Evolutionary conservation across 2,113 vertebrate genomes (phyloP).

Genomic region (Picathartes gymnocephalus): DNA sequence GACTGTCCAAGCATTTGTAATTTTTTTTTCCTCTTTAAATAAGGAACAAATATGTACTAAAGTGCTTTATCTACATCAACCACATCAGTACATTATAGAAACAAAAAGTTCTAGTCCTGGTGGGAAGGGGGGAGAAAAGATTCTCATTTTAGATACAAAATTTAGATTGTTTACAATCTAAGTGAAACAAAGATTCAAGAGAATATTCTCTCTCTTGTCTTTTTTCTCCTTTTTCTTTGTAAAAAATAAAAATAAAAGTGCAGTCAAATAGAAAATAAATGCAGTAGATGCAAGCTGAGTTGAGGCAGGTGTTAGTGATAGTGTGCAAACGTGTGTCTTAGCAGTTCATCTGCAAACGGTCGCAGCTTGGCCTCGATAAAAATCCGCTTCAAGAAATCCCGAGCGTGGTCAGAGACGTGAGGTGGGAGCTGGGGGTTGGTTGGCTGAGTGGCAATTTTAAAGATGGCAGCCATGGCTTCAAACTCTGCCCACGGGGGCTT

Average conservation of each 20-base stretch:
- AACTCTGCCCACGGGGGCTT: conserved; percentile 97
- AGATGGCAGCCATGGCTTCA: conserved; percentile 99
- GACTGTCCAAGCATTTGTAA: conserved; percentile 64
- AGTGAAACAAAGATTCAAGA: conserved; percentile 78
- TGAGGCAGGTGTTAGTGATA: conserved; percentile 81
- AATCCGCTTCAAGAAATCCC: conserved; percentile 95
- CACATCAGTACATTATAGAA: conserved; percentile 80
- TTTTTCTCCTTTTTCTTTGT: conserved; percentile 48
- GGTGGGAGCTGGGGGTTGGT: conserved; percentile 93
- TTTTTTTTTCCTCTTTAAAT: conserved; percentile 59
- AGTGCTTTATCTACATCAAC: conserved; percentile 81
- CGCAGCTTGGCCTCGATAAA: conserved; percentile 95
- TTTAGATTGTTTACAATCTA: conserved; percentile 76
- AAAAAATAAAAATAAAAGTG: conserved; percentile 77
- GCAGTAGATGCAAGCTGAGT: conserved; percentile 59
- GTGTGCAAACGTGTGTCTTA: conserved; percentile 96
- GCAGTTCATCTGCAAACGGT: conserved; percentile 91
- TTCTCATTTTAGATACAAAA: conserved; percentile 74
- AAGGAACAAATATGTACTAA: conserved; percentile 82
- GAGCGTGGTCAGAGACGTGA: conserved; percentile 92
- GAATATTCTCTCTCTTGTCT: conserved; percentile 77
- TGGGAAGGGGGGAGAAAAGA: conserved; percentile 52
- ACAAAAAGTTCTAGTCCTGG: conserved; percentile 70
- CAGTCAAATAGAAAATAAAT: conserved; percentile 79
- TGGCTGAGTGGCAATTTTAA: conserved; percentile 98